phyloP scores from a whole-genome alignment of 2,888 invertebrate genomes.

The Anaspis maculata region DNA sequence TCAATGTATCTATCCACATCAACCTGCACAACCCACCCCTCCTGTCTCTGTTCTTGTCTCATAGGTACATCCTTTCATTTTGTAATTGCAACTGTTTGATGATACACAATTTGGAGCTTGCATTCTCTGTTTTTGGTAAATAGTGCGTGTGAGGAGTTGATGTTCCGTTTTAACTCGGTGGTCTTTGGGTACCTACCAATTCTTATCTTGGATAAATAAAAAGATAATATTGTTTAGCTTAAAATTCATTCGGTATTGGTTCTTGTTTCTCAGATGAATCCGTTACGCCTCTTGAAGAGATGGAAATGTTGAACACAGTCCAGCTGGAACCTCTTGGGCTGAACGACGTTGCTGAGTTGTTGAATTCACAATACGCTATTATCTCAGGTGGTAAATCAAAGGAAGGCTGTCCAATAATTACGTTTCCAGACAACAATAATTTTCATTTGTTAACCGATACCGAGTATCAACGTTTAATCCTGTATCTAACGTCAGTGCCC shows the following conservation, averaged over 20 bases:
- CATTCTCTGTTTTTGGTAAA: no score
- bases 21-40: no score
- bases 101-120: no score
- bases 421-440: constrained; percentile 89
- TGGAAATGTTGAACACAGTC: constrained; percentile 35
- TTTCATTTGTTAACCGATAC: constrained; percentile 74
- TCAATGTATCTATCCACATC: no score
- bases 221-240: no score
- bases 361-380: constrained; percentile 83
- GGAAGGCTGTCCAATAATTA: constrained; percentile 88
- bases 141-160: no score
- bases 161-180: no score
- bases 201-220: no score
- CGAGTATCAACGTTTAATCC: constrained; percentile 84
- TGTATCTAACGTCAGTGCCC: constrained; percentile 92
- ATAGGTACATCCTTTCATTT: no score
- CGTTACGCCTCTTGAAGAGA: constrained; percentile 28
- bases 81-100: no score
- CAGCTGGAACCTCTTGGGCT: constrained; percentile 51
- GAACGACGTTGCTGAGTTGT: constrained; percentile 75
- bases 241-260: background rate
- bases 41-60: no score
- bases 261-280: constrained; percentile 30
- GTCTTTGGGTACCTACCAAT: no score
- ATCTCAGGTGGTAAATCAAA: constrained; percentile 90